Evolutionary conservation across 2,888 invertebrate genomes (phyloP), one percentile per base, ranked within the genome.

Genomic region (Minunthozetes semirufus): DNA sequence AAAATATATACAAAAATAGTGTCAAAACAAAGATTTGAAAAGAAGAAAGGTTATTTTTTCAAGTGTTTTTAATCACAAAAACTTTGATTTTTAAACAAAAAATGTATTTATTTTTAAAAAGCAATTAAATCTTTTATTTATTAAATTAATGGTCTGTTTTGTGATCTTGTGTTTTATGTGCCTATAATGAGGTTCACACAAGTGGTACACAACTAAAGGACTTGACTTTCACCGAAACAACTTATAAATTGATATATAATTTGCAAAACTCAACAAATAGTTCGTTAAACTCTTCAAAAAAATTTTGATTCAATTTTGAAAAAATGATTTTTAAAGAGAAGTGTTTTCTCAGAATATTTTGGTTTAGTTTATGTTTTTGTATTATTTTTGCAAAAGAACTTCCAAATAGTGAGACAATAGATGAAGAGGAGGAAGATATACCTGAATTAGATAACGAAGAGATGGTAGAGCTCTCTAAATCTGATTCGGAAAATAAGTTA

Each of bases 131-230:
- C 50, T 50, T n/a, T 50, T n/a, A 50, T 50, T 19, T n/a, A 5
- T 48, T 33, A 8, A 42, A 42, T 42, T 42, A 42, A 13, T 13
- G 11, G 42, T 42, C 9, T 42, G 42, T 42, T 42, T 42, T 9
- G 13, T 42, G 42, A 9, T 42, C 11, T 42, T 42, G 42, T 42
- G 42, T 42, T 42, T 42, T 42, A 42, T 42, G 42, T 9, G 42
- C 50, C 50, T 19, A n/a, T 50, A 50, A 50, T 50, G n/a, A 50
- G 19, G n/a, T 50, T n/a, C 5, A 19, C 56, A 56, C 56, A 56
- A 56, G 56, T 56, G 56, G 56, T 56, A n/a, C 50, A 50, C 19
- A 50, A n/a, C 50, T 50, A 50, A 50, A n/a, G 19, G 50, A 50
- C 50, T 50, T 8, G 50, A 50, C 50, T n/a, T 50, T 48, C n/a